phyloP scores from a whole-genome alignment of 2,888 invertebrate genomes.

The Andrena camellia region DNA sequence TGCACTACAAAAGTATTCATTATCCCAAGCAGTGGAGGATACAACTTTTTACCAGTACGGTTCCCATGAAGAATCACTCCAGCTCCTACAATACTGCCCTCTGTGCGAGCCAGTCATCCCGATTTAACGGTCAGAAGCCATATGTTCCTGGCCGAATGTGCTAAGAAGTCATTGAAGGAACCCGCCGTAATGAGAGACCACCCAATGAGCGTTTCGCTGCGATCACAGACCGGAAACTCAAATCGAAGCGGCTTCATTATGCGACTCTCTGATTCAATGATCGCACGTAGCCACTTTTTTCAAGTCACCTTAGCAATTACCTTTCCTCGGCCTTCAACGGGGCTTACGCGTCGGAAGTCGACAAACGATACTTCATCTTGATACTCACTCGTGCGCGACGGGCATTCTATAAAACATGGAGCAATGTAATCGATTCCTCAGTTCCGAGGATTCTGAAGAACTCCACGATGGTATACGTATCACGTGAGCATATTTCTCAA shows the following conservation, averaged over 20 bases:
- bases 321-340: too few relatives aligned
- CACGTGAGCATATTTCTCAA: too few relatives aligned
- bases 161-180: constrained; percentile 72
- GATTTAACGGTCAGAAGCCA: constrained; percentile 70
- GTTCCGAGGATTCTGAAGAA: constrained; percentile 12
- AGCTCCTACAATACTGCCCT: constrained; percentile 67
- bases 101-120: constrained; percentile 70
- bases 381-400: not conserved
- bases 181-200: constrained; percentile 73
- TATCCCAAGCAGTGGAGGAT: constrained; percentile 21
- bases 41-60: constrained; percentile 57
- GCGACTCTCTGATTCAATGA: constrained; percentile 46
- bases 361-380: not conserved
- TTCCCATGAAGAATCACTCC: constrained; percentile 71
- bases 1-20: constrained; percentile 31
- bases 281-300: constrained; percentile 9
- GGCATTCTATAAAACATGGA: not conserved
- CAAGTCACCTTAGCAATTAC: constrained; percentile 10
- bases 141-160: constrained; percentile 71
- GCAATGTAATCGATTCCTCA: not conserved
- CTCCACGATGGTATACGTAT: too few relatives aligned
- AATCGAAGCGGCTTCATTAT: constrained; percentile 66
- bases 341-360: not conserved
- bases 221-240: constrained; percentile 68
- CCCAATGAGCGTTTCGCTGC: constrained; percentile 68